Conservation (phyloP, 2,797 vertebrate species). For the Chaunax sp. region DNA sequence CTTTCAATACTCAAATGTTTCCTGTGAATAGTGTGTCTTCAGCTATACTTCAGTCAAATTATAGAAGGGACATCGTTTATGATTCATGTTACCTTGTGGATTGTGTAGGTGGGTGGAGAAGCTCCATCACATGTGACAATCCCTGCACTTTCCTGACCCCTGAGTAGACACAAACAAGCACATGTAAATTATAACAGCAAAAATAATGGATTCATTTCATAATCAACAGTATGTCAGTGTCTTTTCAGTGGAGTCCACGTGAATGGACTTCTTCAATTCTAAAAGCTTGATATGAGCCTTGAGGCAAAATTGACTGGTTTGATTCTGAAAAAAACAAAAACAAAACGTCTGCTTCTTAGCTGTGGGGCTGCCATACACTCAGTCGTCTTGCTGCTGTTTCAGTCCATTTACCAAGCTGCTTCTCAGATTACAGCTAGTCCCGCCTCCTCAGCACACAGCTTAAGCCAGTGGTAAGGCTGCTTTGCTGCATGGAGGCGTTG, state of each 20-base stretch:
- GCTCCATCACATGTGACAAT: constrained; percentile 95
- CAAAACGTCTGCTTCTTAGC: constrained; percentile 20
- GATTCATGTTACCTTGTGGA: constrained; percentile 89
- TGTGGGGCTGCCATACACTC: constrained; percentile 67
- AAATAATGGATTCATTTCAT: neutral
- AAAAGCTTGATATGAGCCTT: constrained; percentile 24
- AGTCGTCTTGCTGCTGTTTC: constrained; percentile 79
- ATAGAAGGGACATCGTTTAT: neutral
- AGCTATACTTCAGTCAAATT: neutral
- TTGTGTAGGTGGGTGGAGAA: constrained; percentile 87
- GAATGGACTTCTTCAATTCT: neutral
- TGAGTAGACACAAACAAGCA: constrained; percentile 65
- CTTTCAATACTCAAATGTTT: neutral
- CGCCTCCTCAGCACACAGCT: constrained; percentile 87
- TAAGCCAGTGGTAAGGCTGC: constrained; percentile 96
- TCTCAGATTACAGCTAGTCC: constrained; percentile 89
- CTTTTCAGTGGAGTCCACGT: constrained; percentile 23
- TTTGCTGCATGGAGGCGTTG: constrained; percentile 86
- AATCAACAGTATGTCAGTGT: neutral
- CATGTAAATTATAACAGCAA: neutral
- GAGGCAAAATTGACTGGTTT: constrained; percentile 76
- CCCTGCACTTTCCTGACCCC: constrained; percentile 98
- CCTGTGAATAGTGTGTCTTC: neutral
- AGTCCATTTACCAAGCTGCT: constrained; percentile 88
- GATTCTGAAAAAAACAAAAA: neutral